phyloP scores from a whole-genome alignment of 1,140 invertebrate genomes.

The Chelonus insularis region DNA sequence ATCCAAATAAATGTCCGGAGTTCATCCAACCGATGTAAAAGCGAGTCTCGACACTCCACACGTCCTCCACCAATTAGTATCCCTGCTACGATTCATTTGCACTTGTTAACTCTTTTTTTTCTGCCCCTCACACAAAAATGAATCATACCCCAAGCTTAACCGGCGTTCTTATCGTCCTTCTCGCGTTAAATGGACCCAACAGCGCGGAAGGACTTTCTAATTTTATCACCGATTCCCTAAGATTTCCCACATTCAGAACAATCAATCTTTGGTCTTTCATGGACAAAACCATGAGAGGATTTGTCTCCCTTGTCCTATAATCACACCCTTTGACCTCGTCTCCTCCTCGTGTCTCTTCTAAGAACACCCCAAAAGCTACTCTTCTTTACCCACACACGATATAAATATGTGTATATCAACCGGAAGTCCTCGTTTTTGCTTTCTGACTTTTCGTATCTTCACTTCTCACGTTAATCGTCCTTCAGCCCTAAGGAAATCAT shows the following conservation, averaged over 20 bases:
- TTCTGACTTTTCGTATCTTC: neutral
- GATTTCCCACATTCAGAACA: conserved; percentile 19
- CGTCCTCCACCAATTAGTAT: conserved; percentile 4
- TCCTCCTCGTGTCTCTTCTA: neutral
- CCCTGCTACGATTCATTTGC: conserved; percentile 9
- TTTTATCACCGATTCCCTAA: conserved; percentile 15
- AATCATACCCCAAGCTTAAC: neutral
- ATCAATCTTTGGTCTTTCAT: conserved; percentile 41
- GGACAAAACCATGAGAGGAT: conserved; percentile 24
- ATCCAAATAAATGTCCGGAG: neutral
- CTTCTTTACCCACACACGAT: conserved; percentile 24
- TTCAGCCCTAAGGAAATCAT: neutral
- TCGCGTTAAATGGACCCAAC: neutral
- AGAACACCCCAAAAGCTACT: neutral
- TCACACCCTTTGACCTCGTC: conserved; percentile 1
- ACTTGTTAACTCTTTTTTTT: neutral
- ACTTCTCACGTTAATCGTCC: neutral
- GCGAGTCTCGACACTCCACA: neutral
- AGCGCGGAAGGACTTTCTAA: neutral
- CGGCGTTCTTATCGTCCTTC: neutral
- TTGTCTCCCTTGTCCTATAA: neutral
- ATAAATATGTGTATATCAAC: no score
- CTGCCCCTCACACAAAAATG: neutral
- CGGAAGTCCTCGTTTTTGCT: neutral
- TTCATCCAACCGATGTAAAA: conserved; percentile 11